Base-by-base conservation (phyloP, 2,888 invertebrate genomes). In the Drosophila hawaiiensis region DNA sequence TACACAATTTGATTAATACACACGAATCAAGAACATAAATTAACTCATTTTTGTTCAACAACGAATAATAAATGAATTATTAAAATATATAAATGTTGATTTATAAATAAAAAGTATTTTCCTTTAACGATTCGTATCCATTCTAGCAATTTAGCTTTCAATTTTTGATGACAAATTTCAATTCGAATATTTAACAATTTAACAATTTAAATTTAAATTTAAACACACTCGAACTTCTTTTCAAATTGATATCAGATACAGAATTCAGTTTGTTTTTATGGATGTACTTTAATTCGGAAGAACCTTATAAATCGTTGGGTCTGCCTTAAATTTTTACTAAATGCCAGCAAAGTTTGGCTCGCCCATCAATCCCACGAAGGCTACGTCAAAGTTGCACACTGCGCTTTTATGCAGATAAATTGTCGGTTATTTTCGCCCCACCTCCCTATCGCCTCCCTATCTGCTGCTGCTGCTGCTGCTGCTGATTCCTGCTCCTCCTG, bases 391-490 rank as follows among this genome's bases (percentile, higher is more conserved):
- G 82, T 90, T 86, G 86, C 89, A 89, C 84, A 85, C 84, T 86
- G 90, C 86, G 90, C 90, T 87, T 87, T 87, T 87, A 90, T 87
- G 86, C 90, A 87, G 86, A 87, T 87, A 87, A 87, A 90, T 87
- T 87, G 90, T 83, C 90, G 90, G 86, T 85, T 88, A 90, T 90
- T 78, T 88, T 63, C 83, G 52, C 58, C 25, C 16, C 56, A 14
- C 54, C 37, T 19, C 54, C 54, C 22, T 29, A 4, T 9, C 16
- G 16, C 25, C n/a, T n/a, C n/a, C n/a, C n/a, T n/a, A n/a, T n/a
- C n/a, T 47, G 16, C 14, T 7, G 2, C 47, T 25, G 47, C 47
- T 47, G 47, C 7, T 22, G 6, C 22, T 22, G 22, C 5, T 9
- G 56, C 31, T 47, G 10, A 29, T 2, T n/a, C 12, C n/a, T n/a